Base-by-base conservation (phyloP, 1,140 invertebrate genomes). In the Lasaia peninsularis region DNA sequence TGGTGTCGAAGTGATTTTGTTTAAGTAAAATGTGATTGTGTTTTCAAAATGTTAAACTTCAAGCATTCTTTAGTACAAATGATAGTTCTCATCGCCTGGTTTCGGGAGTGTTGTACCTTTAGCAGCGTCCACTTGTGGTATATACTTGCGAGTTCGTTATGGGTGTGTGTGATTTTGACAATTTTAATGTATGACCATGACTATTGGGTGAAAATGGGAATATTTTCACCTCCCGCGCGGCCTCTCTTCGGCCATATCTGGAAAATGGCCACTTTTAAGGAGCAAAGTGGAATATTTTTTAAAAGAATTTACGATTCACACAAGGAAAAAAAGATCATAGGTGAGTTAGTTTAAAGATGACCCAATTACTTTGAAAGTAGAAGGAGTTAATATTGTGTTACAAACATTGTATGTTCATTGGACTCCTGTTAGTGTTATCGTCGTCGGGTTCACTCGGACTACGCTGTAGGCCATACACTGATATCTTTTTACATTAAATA, bases 261-360 rank as follows among this genome's bases (percentile, higher is more conserved):
- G 24, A 65, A 78, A 0, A 75, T 86, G 49, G 79, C 78, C 1
- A 67, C 67, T 12, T 76, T 83, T 44, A 82, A 75, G 64, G 85
- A 86, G 51, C 83, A 88, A 62, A 74, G 77, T 4, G 85, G 85
- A 5, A 68, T 84, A 49, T 84, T 76, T 49, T 88, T 86, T 57
- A 77, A 85, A 49, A 82, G 71, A 52, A 77, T 86, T 48, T 88
- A 88, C 10, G 78, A 88, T 54, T 65, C 58, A 6, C 76, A 84
- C 52, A 83, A 70, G 57, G 53, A 79, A 49, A 58, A 75, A 60
- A 68, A 66, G 51, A 77, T 78, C 71, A 71, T 88, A 50, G 85
- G 85, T 88, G 56, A 75, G 85, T 78, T 2, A 75, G 85, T 78
- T 2, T 6, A 21, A 48, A 6, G 24, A 7, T 28, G 2, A 28